Percentiles rank a stretch among this genome's conserved stretches.
phyloP scores from a whole-genome alignment of 2,888 invertebrate species.

The Glaucopsyche alexis region DNA sequence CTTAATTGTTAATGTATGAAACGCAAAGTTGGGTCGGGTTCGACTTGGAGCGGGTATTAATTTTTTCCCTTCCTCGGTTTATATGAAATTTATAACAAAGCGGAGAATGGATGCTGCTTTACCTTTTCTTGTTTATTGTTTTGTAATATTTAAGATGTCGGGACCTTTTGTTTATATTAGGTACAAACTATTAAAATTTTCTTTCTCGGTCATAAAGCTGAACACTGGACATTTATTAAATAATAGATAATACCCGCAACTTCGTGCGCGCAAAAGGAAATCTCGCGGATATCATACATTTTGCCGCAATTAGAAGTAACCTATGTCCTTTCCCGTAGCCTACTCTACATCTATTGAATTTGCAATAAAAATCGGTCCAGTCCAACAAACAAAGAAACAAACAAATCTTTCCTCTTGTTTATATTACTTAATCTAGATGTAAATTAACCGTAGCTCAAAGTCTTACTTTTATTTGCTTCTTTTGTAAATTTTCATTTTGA shows the following conservation, averaged over 20 bases:
- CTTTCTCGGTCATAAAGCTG: background rate
- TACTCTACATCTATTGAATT: too few relatives aligned
- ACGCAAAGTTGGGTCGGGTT: conserved; percentile 23
- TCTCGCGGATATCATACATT: too few relatives aligned
- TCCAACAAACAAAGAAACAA: too few relatives aligned
- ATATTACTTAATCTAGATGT: too few relatives aligned
- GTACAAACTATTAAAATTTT: background rate
- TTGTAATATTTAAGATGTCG: conserved; percentile 7
- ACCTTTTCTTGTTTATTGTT: conserved; percentile 12
- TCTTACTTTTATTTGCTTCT: too few relatives aligned
- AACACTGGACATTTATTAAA: background rate
- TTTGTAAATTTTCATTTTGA: too few relatives aligned
- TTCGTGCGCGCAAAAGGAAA: too few relatives aligned
- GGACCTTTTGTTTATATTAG: background rate
- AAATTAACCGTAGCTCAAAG: too few relatives aligned
- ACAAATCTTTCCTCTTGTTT: too few relatives aligned
- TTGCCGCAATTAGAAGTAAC: too few relatives aligned
- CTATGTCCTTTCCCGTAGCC: too few relatives aligned
- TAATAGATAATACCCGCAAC: background rate
- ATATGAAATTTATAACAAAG: conserved; percentile 25
- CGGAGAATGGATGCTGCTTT: background rate
- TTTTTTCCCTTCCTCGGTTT: conserved; percentile 26
- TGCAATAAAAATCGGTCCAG: too few relatives aligned
- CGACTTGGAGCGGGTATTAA: conserved; percentile 13
- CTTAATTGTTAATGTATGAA: conserved; percentile 14